Conservation (phyloP, 2,888 invertebrate species). For the Papilio gigon region DNA sequence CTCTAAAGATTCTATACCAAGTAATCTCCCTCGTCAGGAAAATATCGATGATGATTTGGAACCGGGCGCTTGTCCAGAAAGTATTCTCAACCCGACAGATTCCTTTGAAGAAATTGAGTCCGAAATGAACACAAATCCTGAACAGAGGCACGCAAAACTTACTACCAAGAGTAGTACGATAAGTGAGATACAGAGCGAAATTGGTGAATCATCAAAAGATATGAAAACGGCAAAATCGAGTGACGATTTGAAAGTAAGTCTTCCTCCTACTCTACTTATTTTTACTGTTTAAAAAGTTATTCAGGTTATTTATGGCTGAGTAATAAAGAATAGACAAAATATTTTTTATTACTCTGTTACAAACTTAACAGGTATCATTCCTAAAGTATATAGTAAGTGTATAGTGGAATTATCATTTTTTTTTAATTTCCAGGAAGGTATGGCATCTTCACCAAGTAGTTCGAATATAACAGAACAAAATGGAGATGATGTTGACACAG, state of each 20-base stretch:
- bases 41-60: conserved; percentile 64
- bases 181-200: conserved; percentile 82
- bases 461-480: conserved; percentile 68
- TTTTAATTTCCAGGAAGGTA: conserved; percentile 57
- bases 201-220: conserved; percentile 65
- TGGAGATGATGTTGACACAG: conserved; percentile 61
- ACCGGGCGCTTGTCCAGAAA: conserved; percentile 81
- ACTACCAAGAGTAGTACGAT: conserved; percentile 82
- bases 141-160: conserved; percentile 79
- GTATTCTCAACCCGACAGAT: conserved; percentile 87
- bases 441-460: conserved; percentile 68
- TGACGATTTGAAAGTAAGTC: conserved; percentile 72
- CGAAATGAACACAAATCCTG: conserved; percentile 85
- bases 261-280: conserved; percentile 22
- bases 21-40: conserved; percentile 50
- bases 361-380: no score
- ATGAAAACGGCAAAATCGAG: conserved; percentile 65
- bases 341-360: no score
- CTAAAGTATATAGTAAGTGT: no score
- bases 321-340: no score
- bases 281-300: no score
- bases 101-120: conserved; percentile 86
- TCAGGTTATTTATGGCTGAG: no score
- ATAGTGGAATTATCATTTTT: no score
- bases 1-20: conserved; percentile 60